Evolutionary conservation across 2,797 vertebrate genomes (phyloP).

Genomic region (Alcedo atthis): DNA sequence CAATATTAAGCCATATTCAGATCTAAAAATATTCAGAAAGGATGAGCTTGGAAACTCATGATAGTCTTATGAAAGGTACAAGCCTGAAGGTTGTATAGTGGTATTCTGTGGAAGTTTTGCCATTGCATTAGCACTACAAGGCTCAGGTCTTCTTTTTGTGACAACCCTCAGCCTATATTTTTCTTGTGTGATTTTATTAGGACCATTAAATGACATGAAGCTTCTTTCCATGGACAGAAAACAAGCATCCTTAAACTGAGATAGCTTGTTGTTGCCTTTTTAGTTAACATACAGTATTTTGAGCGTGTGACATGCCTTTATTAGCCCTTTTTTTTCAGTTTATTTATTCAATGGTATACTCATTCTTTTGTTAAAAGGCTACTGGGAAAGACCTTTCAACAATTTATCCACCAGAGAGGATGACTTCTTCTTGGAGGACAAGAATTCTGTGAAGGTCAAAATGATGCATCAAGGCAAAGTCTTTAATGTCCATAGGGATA

Average conservation of each 20-base stretch:
- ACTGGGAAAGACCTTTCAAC: constrained; percentile 67
- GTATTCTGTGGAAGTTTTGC: background rate
- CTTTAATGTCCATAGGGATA: constrained; percentile 74
- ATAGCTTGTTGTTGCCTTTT: background rate
- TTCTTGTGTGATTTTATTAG: background rate
- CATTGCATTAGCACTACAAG: background rate
- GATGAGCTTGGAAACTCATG: background rate
- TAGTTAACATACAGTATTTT: background rate
- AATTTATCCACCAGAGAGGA: background rate
- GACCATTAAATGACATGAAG: background rate
- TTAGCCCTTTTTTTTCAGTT: background rate
- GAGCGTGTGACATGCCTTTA: background rate
- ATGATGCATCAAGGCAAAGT: constrained; percentile 81
- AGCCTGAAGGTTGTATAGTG: background rate
- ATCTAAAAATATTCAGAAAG: background rate
- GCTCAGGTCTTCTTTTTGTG: background rate
- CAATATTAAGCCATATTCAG: background rate
- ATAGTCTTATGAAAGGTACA: background rate
- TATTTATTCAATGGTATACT: background rate
- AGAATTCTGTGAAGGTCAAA: constrained; percentile 80
- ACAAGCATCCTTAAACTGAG: background rate
- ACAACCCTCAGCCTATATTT: background rate
- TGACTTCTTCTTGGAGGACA: constrained; percentile 78
- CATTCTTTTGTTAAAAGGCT: constrained; percentile 28
- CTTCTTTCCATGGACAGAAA: background rate